Evolutionary conservation across 2,113 vertebrate genomes (phyloP).

Genomic region (Sceloporus tristichus): DNA sequence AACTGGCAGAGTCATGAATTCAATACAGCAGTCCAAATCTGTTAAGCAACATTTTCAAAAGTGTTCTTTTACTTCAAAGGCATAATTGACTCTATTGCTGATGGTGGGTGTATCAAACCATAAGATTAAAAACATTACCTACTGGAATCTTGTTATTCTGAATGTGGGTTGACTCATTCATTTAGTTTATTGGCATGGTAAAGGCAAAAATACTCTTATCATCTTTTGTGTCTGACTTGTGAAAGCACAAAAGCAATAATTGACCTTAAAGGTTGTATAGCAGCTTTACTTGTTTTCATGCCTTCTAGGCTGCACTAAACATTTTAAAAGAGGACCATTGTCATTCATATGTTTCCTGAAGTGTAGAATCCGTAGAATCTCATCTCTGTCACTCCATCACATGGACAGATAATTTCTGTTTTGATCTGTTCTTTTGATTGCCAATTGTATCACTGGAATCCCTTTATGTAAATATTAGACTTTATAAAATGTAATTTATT

Average conservation of each 20-base stretch:
- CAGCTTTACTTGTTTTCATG: conserved; percentile 53
- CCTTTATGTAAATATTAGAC: conserved; percentile 78
- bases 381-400: conserved; percentile 56
- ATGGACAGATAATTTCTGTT: conserved; percentile 33
- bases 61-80: background rate
- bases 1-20: conserved; percentile 24
- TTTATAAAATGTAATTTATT: conserved; percentile 85
- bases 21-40: conserved; percentile 59
- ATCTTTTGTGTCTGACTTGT: conserved; percentile 1
- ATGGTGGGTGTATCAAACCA: conserved; percentile 57
- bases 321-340: conserved; percentile 30
- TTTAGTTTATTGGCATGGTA: conserved; percentile 62
- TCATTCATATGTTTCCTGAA: conserved; percentile 52
- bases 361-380: conserved; percentile 42
- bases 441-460: conserved; percentile 71
- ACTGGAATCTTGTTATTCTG: conserved; percentile 34
- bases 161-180: conserved; percentile 37
- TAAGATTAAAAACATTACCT: conserved; percentile 14
- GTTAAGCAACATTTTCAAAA: conserved; percentile 40
- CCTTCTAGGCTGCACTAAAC: conserved; percentile 52
- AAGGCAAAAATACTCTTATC: conserved; percentile 35
- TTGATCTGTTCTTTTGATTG: conserved; percentile 57
- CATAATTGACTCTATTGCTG: conserved; percentile 65
- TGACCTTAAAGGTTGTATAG: conserved; percentile 33
- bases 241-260: conserved; percentile 63